Evolutionary conservation across 2,888 invertebrate species (phyloP).

Genomic region (Drosophila anomalata): DNA sequence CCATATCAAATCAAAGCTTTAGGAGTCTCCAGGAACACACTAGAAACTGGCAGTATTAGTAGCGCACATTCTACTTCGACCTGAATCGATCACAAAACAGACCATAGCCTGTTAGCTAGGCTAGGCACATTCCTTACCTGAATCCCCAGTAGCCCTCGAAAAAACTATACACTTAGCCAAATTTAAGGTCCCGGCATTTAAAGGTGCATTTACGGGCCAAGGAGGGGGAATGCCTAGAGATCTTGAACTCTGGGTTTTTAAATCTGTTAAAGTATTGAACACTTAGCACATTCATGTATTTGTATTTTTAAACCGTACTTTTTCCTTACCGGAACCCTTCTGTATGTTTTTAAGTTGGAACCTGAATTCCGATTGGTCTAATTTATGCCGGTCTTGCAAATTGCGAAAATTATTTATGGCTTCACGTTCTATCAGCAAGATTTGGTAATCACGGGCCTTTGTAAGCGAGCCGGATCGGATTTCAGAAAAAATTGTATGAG

Average conservation of each 20-base stretch:
- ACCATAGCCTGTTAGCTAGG: constrained; percentile 13
- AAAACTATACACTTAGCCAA: constrained; percentile 39
- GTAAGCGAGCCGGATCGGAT: no score
- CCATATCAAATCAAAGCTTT: constrained; percentile 14
- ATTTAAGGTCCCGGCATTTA: constrained; percentile 30
- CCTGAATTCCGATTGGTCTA: no score
- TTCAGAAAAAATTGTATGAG: no score
- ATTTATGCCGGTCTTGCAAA: no score
- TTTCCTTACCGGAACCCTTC: not conserved
- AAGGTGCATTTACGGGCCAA: constrained; percentile 13
- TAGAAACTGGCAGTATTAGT: constrained; percentile 64
- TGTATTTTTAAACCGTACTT: not conserved
- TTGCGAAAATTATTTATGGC: no score
- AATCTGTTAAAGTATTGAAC: not conserved
- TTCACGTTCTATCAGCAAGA: no score
- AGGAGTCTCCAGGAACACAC: constrained; percentile 24
- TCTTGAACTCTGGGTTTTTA: not conserved
- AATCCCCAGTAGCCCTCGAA: not conserved
- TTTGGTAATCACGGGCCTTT: no score
- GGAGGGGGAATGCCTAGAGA: not conserved
- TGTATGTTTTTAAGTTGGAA: no score
- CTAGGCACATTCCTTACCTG: constrained; percentile 18
- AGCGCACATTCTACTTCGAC: constrained; percentile 54
- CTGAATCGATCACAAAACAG: constrained; percentile 33
- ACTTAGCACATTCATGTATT: not conserved